These are phyloP conservation scores for Hippasteria phrygiana DNA, from an alignment of 53 echinoderm and acorn worm genomes.

Conservation along the genomic window DNA sequence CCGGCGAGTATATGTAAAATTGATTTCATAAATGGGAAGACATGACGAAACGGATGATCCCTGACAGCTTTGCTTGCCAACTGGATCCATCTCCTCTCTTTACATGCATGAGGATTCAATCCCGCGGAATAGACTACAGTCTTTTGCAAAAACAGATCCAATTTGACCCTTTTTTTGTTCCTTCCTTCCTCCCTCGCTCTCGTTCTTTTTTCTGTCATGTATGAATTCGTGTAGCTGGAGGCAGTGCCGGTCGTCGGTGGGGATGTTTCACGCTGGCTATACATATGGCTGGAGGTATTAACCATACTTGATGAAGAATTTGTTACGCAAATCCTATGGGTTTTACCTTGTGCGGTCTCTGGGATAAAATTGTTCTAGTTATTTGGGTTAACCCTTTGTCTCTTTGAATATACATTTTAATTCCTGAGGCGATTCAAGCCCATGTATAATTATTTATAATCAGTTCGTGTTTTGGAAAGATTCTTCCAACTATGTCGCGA, in stretches of 20 bases:
- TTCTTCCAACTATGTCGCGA: no score
- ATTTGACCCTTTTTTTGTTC: background rate
- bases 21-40: conserved; percentile 67
- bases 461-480: no score
- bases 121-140: background rate
- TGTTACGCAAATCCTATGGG: conserved; percentile 12
- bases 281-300: background rate
- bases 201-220: background rate
- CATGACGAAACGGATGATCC: conserved; percentile 48
- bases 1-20: conserved; percentile 60
- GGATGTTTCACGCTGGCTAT: background rate
- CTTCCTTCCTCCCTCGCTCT: background rate
- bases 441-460: no score
- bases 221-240: background rate
- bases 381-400: background rate
- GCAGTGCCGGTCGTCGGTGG: background rate
- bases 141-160: conserved; percentile 14
- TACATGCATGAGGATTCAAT: conserved; percentile 32
- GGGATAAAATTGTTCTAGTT: conserved; percentile 2
- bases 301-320: conserved; percentile 31
- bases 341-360: background rate
- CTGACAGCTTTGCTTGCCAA: conserved; percentile 16
- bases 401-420: background rate
- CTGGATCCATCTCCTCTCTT: conserved; percentile 51
- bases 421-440: conserved; percentile 6